These are phyloP conservation scores for Hartigia nigra DNA, from an alignment of 2,888 invertebrate genomes.

Conservation along the genomic window DNA sequence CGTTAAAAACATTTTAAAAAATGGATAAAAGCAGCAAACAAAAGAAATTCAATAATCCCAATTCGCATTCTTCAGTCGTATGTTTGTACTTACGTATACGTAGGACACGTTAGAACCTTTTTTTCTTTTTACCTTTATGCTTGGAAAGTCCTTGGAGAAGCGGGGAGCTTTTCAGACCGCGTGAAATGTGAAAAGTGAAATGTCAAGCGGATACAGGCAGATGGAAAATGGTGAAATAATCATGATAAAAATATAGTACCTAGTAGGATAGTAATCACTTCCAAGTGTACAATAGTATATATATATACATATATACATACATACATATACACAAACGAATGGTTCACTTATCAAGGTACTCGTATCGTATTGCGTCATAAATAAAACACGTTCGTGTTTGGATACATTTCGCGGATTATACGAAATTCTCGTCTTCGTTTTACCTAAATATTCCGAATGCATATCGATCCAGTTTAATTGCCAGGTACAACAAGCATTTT, in stretches of 20 bases:
- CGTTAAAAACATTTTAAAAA: constrained; percentile 12
- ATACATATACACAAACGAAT: neutral
- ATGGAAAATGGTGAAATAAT: constrained; percentile 13
- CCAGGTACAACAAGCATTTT: too few species aligned
- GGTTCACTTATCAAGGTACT: neutral
- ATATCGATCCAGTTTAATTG: too few species aligned
- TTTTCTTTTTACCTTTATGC: neutral
- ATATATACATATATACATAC: neutral
- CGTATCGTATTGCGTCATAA: neutral
- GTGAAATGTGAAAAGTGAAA: constrained; percentile 37
- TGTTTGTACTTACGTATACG: neutral
- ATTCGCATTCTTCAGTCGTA: neutral
- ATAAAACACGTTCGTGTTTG: neutral
- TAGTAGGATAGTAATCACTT: neutral
- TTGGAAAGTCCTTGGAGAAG: neutral
- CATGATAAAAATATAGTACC: neutral
- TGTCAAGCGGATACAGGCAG: constrained; percentile 9
- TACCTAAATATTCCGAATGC: too few species aligned
- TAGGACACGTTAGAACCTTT: neutral
- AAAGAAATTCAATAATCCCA: constrained; percentile 1
- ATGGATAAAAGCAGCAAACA: neutral
- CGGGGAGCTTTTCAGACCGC: neutral
- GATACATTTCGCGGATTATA: constrained; percentile 1
- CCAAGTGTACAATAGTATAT: neutral
- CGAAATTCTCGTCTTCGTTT: neutral